Percentiles rank a stretch among this genome's conserved stretches.
phyloP scores from a whole-genome alignment of 2,113 vertebrate species.

The Rhynchomys soricoides region DNA sequence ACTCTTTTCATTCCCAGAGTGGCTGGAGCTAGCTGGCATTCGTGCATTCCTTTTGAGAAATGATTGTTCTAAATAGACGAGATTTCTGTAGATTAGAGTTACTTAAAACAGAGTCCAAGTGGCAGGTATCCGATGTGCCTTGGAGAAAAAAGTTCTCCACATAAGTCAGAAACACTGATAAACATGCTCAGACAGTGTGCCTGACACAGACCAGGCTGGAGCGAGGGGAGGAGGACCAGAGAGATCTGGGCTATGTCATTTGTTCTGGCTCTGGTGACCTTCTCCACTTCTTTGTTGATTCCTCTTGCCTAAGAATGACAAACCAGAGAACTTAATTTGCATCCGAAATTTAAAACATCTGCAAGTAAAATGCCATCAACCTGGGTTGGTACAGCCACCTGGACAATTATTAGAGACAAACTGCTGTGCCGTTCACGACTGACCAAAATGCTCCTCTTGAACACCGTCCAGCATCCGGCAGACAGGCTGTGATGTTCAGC shows the following conservation, averaged over 20 bases:
- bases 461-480: slow-evolving; percentile 73
- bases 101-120: slow-evolving; percentile 50
- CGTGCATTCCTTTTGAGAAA: slow-evolving; percentile 35
- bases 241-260: slow-evolving; percentile 70
- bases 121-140: slow-evolving; percentile 32
- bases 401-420: slow-evolving; percentile 76
- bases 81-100: slow-evolving; percentile 54
- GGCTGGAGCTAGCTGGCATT: background rate
- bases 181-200: slow-evolving; percentile 50
- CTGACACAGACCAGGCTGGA: slow-evolving; percentile 68
- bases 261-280: background rate
- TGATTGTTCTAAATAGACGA: slow-evolving; percentile 42
- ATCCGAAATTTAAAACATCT: slow-evolving; percentile 71
- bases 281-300: background rate
- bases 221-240: background rate
- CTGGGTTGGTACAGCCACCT: slow-evolving; percentile 61
- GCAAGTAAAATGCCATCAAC: slow-evolving; percentile 69
- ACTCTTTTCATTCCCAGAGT: background rate
- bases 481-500: slow-evolving; percentile 72
- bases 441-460: slow-evolving; percentile 65
- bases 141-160: slow-evolving; percentile 49
- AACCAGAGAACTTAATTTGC: slow-evolving; percentile 42
- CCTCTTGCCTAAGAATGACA: background rate
- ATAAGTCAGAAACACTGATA: slow-evolving; percentile 74
- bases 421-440: slow-evolving; percentile 56